Conservation (phyloP, 1,140 invertebrate species). For the Neodiprion virginianus region DNA sequence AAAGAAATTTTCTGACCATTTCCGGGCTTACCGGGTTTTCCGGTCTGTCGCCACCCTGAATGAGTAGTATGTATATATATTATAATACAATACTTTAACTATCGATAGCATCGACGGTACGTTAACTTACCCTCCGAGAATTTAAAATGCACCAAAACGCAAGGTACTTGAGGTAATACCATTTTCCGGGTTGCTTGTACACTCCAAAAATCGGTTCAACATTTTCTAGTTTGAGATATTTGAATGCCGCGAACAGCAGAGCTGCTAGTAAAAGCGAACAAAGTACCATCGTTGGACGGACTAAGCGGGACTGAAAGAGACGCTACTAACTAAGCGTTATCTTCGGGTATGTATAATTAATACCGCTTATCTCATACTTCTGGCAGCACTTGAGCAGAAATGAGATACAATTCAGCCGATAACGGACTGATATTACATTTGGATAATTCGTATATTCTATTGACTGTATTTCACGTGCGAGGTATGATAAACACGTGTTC, state of each 20-base stretch:
- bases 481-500: no score
- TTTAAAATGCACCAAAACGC: constrained; percentile 64
- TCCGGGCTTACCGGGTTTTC: no score
- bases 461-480: no score
- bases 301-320: no score
- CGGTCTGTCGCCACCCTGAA: neutral
- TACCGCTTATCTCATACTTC: no score
- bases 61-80: neutral
- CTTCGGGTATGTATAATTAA: no score
- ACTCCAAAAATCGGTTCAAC: constrained; percentile 63
- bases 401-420: no score
- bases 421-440: no score
- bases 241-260: neutral
- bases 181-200: constrained; percentile 67
- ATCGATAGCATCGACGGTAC: constrained; percentile 21
- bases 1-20: no score
- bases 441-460: no score
- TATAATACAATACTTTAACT: neutral
- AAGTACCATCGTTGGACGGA: neutral
- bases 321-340: no score
- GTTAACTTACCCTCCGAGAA: constrained; percentile 61
- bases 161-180: constrained; percentile 69
- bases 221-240: neutral
- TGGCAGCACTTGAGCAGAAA: no score
- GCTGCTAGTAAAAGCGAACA: neutral